Evolutionary conservation across 2,888 invertebrate species (phyloP).

Genomic region (Arrhopalites spinosus): DNA sequence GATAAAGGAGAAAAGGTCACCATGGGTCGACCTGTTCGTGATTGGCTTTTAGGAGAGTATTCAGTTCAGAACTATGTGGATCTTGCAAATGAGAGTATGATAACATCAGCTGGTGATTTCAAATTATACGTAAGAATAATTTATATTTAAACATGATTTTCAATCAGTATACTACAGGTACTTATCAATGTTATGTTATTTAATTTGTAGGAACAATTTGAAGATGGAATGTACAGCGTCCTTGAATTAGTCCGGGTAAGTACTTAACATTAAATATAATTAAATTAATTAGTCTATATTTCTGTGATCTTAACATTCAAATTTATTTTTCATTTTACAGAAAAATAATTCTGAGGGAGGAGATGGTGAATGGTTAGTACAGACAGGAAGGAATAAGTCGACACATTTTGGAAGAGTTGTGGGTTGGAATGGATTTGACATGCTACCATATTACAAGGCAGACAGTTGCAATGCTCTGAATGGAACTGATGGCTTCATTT

Average conservation of each 20-base stretch:
- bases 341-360: constrained; percentile 48
- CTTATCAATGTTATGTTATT: too few relatives aligned
- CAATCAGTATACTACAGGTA: too few relatives aligned
- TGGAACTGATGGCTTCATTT: constrained; percentile 55
- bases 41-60: constrained; percentile 52
- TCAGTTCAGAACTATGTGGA: constrained; percentile 44
- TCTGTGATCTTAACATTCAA: too few relatives aligned
- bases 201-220: constrained; percentile 22
- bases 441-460: constrained; percentile 48
- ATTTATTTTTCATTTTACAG: constrained; percentile 27
- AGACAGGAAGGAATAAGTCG: constrained; percentile 46
- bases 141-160: too few relatives aligned
- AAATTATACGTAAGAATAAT: too few relatives aligned
- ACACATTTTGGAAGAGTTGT: constrained; percentile 41
- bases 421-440: constrained; percentile 44
- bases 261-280: not conserved
- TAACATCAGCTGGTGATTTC: constrained; percentile 31
- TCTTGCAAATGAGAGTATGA: constrained; percentile 45
- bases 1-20: constrained; percentile 43
- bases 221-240: constrained; percentile 36
- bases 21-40: constrained; percentile 46
- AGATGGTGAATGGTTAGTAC: constrained; percentile 47
- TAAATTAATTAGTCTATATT: too few relatives aligned
- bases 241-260: constrained; percentile 31
- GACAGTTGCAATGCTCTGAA: constrained; percentile 57